Evolutionary conservation across 2,113 vertebrate genomes (phyloP), one percentile per base, ranked within the genome.

Genomic region (Phodopus roborovskii): DNA sequence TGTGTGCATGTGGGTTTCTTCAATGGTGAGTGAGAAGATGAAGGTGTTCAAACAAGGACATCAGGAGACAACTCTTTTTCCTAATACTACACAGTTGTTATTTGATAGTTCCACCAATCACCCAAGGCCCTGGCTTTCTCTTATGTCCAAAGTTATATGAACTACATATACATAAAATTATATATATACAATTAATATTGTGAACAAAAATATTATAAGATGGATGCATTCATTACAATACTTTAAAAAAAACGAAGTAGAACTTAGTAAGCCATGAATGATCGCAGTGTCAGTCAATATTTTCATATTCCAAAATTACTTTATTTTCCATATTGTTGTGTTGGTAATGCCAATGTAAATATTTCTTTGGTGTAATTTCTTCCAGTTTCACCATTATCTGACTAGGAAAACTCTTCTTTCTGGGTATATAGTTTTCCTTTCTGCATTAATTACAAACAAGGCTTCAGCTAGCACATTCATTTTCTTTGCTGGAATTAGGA

Each of bases 401-500:
- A 22, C 26, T 71, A 36, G 15, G 56, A 64, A 84, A 64, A 71
- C n/a, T 64, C 3, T 50, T 78, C 17, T 81, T 8, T n/a, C 3
- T 50, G 26, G 17, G 11, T 83, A 26, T 48, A 22, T 77, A 42
- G 81, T 66, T n/a, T 78, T 26, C 30, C n/a, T 75, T 33, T 89
- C 17, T 22, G 12, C 66, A 26, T 58, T 89, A 66, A 58, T 53
- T 33, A 39, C 33, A 92, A 42, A 71, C 5, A 79, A 36, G 22
- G 42, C 26, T 77, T 75, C 30, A 30, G 88, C 24, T 77, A 75
- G 42, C 53, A 75, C 26, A 19, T 30, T 15, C 2, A 70, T 28
- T 93, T 96, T 48, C 53, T 91, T 94, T 83, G 24, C 73, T 86
- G 62, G 13, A 66, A 75, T 89, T 90, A 92, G 48, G 64, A 87